phyloP scores from a whole-genome alignment of 2,113 vertebrate genomes.

The Sinocyclocheilus anophthalmus region DNA sequence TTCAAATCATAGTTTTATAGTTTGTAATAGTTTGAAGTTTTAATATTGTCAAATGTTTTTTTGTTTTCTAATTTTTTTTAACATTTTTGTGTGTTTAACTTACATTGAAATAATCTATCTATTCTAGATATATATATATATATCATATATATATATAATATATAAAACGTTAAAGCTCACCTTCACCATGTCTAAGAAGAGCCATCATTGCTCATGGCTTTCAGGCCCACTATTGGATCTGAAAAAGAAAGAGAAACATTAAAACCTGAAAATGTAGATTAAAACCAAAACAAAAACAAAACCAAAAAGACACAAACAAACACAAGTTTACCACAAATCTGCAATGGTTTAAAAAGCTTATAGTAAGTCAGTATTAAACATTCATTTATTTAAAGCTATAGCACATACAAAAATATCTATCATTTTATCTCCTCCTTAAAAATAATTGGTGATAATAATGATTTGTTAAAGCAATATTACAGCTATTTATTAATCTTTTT shows the following conservation, averaged over 20 bases:
- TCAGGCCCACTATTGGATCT: conserved; percentile 56
- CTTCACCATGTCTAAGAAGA: conserved; percentile 42
- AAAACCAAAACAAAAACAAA: conserved; percentile 17
- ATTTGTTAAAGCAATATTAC: conserved; percentile 66
- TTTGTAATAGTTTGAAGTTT: no score
- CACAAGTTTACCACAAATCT: conserved; percentile 6
- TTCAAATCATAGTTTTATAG: no score
- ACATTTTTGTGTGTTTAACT: no score
- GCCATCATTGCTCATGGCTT: conserved; percentile 20
- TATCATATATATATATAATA: no score
- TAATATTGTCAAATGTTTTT: no score
- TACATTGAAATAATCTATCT: no score
- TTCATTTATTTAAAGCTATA: conserved; percentile 56
- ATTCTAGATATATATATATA: no score
- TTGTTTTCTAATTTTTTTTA: no score
- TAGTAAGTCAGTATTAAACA: conserved; percentile 55
- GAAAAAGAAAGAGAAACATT: conserved; percentile 42
- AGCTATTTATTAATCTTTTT: conserved; percentile 74
- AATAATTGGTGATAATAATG: conserved; percentile 68
- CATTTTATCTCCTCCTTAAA: conserved; percentile 71
- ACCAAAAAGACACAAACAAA: conserved; percentile 46
- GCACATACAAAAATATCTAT: conserved; percentile 18
- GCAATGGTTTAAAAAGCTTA: conserved; percentile 47
- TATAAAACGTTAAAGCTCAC: conserved; percentile 48
- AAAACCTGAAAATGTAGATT: conserved; percentile 6